phyloP scores from a whole-genome alignment of 2,797 vertebrate species.

The Catharus ustulatus region DNA sequence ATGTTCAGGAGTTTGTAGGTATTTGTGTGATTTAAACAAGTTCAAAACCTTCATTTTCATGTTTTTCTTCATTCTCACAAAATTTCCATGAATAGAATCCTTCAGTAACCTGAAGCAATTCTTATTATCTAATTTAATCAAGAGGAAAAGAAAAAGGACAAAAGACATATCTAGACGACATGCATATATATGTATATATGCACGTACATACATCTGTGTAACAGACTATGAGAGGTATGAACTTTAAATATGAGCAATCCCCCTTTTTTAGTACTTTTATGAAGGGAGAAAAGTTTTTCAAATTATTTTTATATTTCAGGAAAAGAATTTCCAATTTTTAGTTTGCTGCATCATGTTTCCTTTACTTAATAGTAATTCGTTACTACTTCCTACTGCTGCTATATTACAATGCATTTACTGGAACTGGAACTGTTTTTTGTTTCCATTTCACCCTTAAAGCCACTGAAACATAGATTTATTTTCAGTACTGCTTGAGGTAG shows the following conservation, averaged over 20 bases:
- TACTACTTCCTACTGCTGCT: background rate
- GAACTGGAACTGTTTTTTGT: background rate
- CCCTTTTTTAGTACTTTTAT: too few relatives aligned
- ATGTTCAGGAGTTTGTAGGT: background rate
- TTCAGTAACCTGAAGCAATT: background rate
- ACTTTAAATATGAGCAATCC: background rate
- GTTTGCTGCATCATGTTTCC: background rate
- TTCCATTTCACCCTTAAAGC: background rate
- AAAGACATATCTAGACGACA: background rate
- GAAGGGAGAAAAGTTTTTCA: background rate
- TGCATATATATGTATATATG: background rate
- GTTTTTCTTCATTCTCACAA: background rate
- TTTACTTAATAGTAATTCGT: background rate
- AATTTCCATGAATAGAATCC: background rate
- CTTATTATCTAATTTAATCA: background rate
- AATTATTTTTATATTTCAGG: background rate
- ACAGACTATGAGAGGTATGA: background rate
- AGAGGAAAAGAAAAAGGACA: accelerated
- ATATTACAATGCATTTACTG: background rate
- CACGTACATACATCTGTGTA: background rate
- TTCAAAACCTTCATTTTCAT: background rate
- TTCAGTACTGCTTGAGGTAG: background rate
- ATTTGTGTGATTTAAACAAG: background rate
- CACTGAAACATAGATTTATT: background rate
- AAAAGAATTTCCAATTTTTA: background rate